These are phyloP conservation scores for Bothrops alternatus DNA, from an alignment of 2,797 vertebrate genomes.

Conservation along the genomic window DNA sequence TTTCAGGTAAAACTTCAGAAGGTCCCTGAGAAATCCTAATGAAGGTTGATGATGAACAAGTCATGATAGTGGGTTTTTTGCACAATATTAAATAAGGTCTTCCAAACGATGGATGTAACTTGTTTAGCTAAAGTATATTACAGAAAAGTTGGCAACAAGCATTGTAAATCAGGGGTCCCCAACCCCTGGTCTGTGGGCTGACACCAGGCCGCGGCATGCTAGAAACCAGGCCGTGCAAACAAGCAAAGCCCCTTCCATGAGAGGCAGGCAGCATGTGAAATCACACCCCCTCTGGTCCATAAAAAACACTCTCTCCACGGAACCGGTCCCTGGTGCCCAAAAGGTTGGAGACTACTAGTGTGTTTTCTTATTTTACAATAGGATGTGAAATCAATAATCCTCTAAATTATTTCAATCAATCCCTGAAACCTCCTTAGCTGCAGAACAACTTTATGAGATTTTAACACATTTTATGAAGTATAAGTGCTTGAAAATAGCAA, in stretches of 20 bases:
- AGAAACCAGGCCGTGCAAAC: background rate
- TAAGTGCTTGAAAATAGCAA: background rate
- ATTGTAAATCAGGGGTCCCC: background rate
- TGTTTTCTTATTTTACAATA: background rate
- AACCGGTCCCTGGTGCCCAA: background rate
- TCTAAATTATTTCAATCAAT: background rate
- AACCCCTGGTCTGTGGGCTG: background rate
- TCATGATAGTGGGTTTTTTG: background rate
- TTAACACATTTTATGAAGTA: background rate
- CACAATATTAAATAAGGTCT: background rate
- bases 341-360: background rate
- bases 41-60: background rate
- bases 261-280: background rate
- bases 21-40: background rate
- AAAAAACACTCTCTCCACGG: background rate
- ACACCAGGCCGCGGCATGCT: background rate
- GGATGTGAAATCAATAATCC: background rate
- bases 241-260: background rate
- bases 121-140: background rate
- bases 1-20: background rate
- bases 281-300: background rate
- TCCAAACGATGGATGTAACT: background rate
- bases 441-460: background rate
- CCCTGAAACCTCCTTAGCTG: background rate
- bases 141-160: background rate